A percentile compares a stretch with the other conserved stretches of the same genome.
phyloP scores from a whole-genome alignment of 2,113 vertebrate genomes.

The Burhinus bistriatus region DNA sequence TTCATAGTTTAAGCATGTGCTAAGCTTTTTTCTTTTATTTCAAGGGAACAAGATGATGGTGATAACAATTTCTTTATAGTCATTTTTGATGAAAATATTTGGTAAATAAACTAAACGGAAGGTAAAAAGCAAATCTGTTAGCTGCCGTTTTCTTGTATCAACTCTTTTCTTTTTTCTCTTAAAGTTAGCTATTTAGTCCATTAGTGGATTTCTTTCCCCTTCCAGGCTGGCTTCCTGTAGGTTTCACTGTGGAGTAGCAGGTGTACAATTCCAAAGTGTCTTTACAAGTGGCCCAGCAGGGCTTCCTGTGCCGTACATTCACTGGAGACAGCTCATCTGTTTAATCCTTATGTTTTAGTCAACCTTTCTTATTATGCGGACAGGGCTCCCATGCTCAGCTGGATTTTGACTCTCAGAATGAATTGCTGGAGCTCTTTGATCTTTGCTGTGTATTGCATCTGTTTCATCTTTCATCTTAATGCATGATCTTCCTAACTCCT shows the following conservation, averaged over 20 bases:
- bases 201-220: conserved; percentile 56
- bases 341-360: conserved; percentile 84
- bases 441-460: conserved; percentile 77
- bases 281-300: conserved; percentile 79
- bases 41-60: not conserved
- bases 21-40: not conserved
- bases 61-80: not conserved
- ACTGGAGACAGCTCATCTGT: conserved; percentile 81
- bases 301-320: conserved; percentile 67
- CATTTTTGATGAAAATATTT: conserved; percentile 20
- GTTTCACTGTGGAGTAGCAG: conserved; percentile 74
- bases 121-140: conserved; percentile 23
- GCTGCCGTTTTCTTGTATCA: not conserved
- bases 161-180: conserved; percentile 1
- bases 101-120: conserved; percentile 50
- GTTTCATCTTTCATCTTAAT: conserved; percentile 77
- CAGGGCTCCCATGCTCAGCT: conserved; percentile 76
- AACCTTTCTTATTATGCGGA: conserved; percentile 81
- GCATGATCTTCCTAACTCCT: conserved; percentile 63
- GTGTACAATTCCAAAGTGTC: conserved; percentile 76
- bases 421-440: conserved; percentile 83
- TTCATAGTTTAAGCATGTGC: not conserved
- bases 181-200: conserved; percentile 53
- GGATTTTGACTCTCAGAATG: conserved; percentile 80
- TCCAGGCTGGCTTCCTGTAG: conserved; percentile 65